A percentile compares a stretch with the other conserved stretches of the same genome.
These are phyloP conservation scores for Manis crassicaudata DNA, from an alignment of 2,797 vertebrate species.

Conservation along the genomic window DNA sequence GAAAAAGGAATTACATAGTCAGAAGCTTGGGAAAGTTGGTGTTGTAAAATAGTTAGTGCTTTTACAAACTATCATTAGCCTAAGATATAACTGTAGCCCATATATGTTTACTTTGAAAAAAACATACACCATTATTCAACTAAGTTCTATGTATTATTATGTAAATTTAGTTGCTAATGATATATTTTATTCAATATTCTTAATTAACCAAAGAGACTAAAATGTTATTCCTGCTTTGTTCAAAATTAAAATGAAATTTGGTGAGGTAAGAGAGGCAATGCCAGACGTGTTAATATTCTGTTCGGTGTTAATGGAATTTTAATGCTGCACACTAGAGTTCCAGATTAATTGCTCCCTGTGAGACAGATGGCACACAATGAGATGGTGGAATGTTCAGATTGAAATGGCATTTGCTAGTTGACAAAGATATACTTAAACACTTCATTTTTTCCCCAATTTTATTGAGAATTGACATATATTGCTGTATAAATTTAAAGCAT, in stretches of 20 bases:
- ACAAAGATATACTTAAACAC: slow-evolving; percentile 53
- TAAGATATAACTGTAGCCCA: neutral
- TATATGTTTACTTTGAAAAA: neutral
- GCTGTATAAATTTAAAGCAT: neutral
- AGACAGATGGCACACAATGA: slow-evolving; percentile 55
- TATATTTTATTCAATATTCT: slow-evolving; percentile 45
- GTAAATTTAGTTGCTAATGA: slow-evolving; percentile 33
- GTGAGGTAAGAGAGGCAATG: slow-evolving; percentile 54
- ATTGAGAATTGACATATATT: neutral
- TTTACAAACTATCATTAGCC: neutral
- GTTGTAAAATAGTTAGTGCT: neutral
- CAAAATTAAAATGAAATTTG: slow-evolving; percentile 63
- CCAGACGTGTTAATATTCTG: slow-evolving; percentile 46
- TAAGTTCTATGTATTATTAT: neutral
- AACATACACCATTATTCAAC: neutral
- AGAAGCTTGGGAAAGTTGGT: neutral
- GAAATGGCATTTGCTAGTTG: slow-evolving; percentile 64
- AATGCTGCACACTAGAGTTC: slow-evolving; percentile 49
- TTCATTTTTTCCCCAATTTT: neutral
- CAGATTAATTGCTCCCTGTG: slow-evolving; percentile 68
- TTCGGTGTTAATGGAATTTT: slow-evolving; percentile 64
- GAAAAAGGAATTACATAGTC: slow-evolving; percentile 75
- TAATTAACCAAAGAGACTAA: slow-evolving; percentile 59
- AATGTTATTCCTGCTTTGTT: slow-evolving; percentile 49
- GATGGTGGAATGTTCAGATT: slow-evolving; percentile 55